phyloP scores from a whole-genome alignment of 2,113 vertebrate genomes.

The Silurus asotus region DNA sequence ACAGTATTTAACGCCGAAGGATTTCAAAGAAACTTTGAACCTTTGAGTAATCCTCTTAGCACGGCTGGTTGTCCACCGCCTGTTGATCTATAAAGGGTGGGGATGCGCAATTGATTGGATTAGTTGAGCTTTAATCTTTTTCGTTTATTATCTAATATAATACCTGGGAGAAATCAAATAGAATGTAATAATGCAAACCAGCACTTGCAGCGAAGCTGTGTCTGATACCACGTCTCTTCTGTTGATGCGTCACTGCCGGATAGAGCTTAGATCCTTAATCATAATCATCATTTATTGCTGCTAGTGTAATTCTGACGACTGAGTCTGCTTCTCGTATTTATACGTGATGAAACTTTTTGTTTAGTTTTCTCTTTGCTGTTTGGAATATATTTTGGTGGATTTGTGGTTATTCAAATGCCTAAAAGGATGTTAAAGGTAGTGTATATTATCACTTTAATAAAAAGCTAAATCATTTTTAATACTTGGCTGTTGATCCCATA shows the following conservation, averaged over 20 bases:
- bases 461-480: neutral
- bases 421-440: neutral
- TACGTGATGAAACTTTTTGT: neutral
- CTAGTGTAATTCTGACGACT: neutral
- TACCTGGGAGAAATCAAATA: slow-evolving; percentile 61
- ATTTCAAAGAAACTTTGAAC: slow-evolving; percentile 81
- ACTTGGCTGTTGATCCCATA: neutral
- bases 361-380: neutral
- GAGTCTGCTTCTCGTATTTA: neutral
- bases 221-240: slow-evolving; percentile 25
- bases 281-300: neutral
- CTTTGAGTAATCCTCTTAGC: slow-evolving; percentile 75
- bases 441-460: neutral
- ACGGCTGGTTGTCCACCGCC: slow-evolving; percentile 58
- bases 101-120: slow-evolving; percentile 66
- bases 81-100: slow-evolving; percentile 59
- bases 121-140: slow-evolving; percentile 64
- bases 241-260: neutral
- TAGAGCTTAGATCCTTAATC: slow-evolving; percentile 15
- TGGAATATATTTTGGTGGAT: neutral
- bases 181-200: slow-evolving; percentile 51
- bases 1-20: slow-evolving; percentile 72
- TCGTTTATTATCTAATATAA: slow-evolving; percentile 64
- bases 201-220: slow-evolving; percentile 19
- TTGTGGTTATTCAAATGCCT: neutral